Base-by-base conservation (phyloP, 2,113 vertebrate genomes). In the Phrynocephalus versicolor region DNA sequence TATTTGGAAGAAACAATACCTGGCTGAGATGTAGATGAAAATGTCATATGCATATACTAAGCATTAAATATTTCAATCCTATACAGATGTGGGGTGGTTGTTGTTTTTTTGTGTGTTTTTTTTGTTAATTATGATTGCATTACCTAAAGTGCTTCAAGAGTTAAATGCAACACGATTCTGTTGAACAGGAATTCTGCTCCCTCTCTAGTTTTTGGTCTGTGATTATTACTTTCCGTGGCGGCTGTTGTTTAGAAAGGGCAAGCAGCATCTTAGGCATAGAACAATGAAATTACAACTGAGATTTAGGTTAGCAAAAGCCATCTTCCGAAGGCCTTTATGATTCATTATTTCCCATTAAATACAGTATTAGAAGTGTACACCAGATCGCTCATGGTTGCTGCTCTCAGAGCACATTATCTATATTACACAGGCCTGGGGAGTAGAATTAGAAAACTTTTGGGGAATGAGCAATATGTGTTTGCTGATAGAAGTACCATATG, bases 311-410 rank as follows among this genome's bases (percentile, higher is more conserved):
- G 96, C 96, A 96, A 97, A 96, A 95, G 95, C 94, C 95, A 88
- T 95, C 96, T 97, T 97, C 97, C 94, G 94, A 78, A 92, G 96
- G 95, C 95, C 96, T 97, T 97, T 97, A 97, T 97, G 96, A 97
- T 97, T 97, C 96, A 97, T 97, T 97, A 97, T 97, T 97, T 97
- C 96, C 96, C 96, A 97, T 97, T 97, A 97, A 97, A 97, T 97
- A 97, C 96, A 96, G 96, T 97, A 97, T 97, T 97, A 96, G 95
- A 97, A 97, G 95, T 96, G 96, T 97, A 97, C 97, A 97, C 96
- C 95, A 96, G 96, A 97, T 97, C 97, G 97, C 96, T 96, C 95
- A 96, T 96, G 96, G 93, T 96, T 94, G 95, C 95, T 97, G 96
- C 95, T 94, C 96, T 97, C 95, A 39, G 94, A 97, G 96, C 96